A percentile compares a stretch with the other conserved stretches of the same genome.
Evolutionary conservation across 2,113 vertebrate species (phyloP).

Genomic region (Apodemus speciosus): DNA sequence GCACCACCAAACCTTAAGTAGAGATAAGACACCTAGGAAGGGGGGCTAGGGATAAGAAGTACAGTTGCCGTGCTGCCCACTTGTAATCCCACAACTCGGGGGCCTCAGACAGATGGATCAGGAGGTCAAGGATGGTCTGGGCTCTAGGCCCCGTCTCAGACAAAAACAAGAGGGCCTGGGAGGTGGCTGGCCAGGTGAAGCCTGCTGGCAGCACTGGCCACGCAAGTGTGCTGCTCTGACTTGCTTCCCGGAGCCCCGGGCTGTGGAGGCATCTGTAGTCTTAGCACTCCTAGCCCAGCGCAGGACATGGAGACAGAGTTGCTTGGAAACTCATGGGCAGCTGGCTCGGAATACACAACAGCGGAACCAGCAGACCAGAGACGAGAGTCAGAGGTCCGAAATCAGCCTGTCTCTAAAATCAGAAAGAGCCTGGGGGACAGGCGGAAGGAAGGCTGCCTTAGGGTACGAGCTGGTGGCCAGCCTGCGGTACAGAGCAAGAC

Average conservation of each 20-base stretch:
- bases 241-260: background rate
- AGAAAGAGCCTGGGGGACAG: background rate
- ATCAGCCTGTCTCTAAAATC: background rate
- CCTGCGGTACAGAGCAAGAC: background rate
- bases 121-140: background rate
- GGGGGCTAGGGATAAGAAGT: too few relatives aligned
- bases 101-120: background rate
- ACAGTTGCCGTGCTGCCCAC: background rate
- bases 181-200: too few relatives aligned
- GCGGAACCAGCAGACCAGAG: background rate
- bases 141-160: too few relatives aligned
- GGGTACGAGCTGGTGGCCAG: too few relatives aligned
- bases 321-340: background rate
- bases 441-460: too few relatives aligned
- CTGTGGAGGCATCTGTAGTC: background rate
- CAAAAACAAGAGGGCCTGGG: background rate
- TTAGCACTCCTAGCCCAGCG: too few relatives aligned
- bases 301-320: background rate
- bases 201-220: background rate
- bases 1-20: background rate
- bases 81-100: background rate
- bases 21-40: background rate
- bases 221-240: background rate
- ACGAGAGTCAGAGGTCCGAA: too few relatives aligned
- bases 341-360: background rate